Conservation (phyloP, 1,140 invertebrate genomes). For the Drosophila arawakana region DNA sequence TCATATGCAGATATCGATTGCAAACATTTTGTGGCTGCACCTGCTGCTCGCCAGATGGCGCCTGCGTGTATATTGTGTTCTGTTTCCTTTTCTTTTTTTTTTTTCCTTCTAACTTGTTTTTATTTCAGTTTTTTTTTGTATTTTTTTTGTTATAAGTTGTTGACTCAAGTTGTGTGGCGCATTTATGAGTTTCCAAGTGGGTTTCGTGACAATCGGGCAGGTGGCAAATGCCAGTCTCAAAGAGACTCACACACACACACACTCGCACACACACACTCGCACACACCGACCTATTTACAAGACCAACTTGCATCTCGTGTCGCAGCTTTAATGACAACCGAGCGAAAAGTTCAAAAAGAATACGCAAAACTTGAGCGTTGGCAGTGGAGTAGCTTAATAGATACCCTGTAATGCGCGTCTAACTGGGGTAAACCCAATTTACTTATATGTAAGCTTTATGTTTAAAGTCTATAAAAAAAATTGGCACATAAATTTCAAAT, state of each 20-base stretch:
- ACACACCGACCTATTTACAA: conserved; percentile 33
- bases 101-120: conserved; percentile 2
- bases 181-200: not conserved
- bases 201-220: conserved; percentile 1
- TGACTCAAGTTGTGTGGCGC: conserved; percentile 28
- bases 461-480: too few relatives aligned
- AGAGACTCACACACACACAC: not conserved
- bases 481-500: too few relatives aligned
- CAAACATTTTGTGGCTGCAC: conserved; percentile 16
- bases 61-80: conserved; percentile 8
- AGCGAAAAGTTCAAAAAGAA: not conserved
- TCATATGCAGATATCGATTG: conserved; percentile 29
- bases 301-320: conserved; percentile 29
- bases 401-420: conserved; percentile 2
- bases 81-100: not conserved
- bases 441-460: too few relatives aligned
- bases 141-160: conserved; percentile 20
- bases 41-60: conserved; percentile 29
- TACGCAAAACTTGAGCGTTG: not conserved
- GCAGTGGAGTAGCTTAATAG: not conserved
- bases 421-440: too few relatives aligned
- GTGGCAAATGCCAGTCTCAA: conserved; percentile 4
- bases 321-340: conserved; percentile 25
- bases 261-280: not conserved
- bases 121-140: conserved; percentile 7